Conservation (phyloP, 2,797 vertebrate species). For the Hafferia zeledoni region DNA sequence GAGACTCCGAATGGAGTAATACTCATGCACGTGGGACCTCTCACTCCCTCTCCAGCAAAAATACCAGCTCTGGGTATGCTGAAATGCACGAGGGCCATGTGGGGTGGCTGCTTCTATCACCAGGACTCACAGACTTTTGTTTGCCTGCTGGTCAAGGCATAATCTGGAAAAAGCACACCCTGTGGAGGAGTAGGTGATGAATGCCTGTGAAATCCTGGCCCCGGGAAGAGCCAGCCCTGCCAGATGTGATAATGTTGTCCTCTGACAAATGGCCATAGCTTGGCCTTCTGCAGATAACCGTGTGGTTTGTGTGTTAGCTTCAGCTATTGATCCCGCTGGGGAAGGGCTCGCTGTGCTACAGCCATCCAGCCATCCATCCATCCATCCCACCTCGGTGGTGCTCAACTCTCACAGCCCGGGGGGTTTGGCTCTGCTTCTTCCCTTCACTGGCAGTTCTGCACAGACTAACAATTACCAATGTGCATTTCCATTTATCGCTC, state of each 20-base stretch:
- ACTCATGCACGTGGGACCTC: accelerated
- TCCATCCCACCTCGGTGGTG: background rate
- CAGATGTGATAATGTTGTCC: conserved; percentile 35
- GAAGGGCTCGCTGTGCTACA: background rate
- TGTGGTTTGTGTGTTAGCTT: background rate
- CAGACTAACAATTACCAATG: background rate
- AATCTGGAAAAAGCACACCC: conserved; percentile 26
- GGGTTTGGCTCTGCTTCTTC: background rate
- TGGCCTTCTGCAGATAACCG: conserved; percentile 5
- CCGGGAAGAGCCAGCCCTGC: conserved; percentile 4
- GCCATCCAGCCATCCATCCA: background rate
- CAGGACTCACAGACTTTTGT: background rate
- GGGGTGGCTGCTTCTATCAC: background rate
- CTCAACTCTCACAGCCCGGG: background rate
- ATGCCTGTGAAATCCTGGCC: conserved; percentile 43
- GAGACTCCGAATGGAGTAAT: background rate
- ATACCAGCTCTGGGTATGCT: background rate
- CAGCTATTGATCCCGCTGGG: background rate
- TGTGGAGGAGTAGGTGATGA: conserved; percentile 34
- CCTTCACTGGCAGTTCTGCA: background rate
- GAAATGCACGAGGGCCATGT: background rate
- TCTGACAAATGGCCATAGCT: background rate
- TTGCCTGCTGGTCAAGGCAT: background rate
- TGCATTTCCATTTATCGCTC: background rate
- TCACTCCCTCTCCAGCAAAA: background rate